Evolutionary conservation across 2,797 vertebrate genomes (phyloP).

Genomic region (Manis javanica): DNA sequence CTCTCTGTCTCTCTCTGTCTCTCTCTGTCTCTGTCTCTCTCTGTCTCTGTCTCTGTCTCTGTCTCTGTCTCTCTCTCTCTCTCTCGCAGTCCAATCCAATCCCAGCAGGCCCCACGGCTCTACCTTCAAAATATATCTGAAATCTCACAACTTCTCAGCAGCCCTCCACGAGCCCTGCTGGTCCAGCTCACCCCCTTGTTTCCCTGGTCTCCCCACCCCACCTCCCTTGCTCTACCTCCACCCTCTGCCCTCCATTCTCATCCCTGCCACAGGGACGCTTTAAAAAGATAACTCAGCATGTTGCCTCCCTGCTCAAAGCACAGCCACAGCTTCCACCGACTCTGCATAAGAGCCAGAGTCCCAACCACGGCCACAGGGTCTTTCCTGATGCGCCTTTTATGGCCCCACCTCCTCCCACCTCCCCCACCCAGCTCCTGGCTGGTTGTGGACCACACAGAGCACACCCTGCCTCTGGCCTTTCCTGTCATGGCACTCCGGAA

Average conservation of each 20-base stretch:
- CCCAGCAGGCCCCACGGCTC: not conserved
- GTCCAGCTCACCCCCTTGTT: not conserved
- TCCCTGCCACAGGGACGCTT: not conserved
- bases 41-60: not conserved
- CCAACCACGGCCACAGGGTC: fast-evolving
- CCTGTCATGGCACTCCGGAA: fast-evolving
- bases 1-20: too few species aligned
- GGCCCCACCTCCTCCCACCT: not conserved
- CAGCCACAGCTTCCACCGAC: not conserved
- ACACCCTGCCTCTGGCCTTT: not conserved
- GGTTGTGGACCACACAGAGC: not conserved
- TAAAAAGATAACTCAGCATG: not conserved
- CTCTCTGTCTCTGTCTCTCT: too few species aligned
- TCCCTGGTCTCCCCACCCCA: not conserved
- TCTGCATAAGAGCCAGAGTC: not conserved
- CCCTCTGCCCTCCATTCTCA: not conserved
- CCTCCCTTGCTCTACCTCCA: not conserved
- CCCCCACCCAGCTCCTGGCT: not conserved
- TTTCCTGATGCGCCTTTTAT: not conserved
- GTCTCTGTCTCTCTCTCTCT: not conserved
- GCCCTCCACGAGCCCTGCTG: not conserved
- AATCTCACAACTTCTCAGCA: not conserved
- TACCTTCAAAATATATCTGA: not conserved
- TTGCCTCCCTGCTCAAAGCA: not conserved
- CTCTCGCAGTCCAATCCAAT: not conserved